Evolutionary conservation across 2,113 vertebrate species (phyloP), one percentile per base, ranked within the genome.

Genomic region (Phylloscopus trochiloides): DNA sequence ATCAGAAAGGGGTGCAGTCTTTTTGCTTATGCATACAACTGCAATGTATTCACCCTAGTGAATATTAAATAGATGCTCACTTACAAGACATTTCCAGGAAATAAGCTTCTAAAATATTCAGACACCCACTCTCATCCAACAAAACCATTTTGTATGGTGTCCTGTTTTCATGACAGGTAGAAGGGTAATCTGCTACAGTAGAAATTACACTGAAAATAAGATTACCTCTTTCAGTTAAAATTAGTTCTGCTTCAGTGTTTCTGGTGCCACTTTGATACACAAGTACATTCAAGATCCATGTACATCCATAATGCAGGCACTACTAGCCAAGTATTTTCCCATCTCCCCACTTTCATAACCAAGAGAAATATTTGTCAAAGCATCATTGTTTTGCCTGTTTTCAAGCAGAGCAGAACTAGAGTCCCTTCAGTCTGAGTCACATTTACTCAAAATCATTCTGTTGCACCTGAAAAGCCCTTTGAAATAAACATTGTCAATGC

Each of bases 401-500:
- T 59, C 42, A 86, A 75, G 36, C 21, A 76, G 14, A 28, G 29
- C 13, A 78, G 51, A 90, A 65, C 7, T 9, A 72, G 17, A 32
- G 6, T 75, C 28, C 45, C 34, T 86, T 90, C 61, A 59, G 65
- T 91, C 32, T 11, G 2, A 84, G 82, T 94, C 93, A 62, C 38
- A 43, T 62, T 62, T 72, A 57, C 45, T 95, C 90, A 92, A 88
- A 96, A 86, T 94, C 93, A 94, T 76, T 90, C 38, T 71, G 14
- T 73, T 95, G 87, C 88, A 95, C 72, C 84, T 91, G 71, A 97
- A 91, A 95, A 95, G 66, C 31, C 78, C 73, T 92, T 84, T 72
- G 42, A 95, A 92, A 93, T 43, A 84, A 84, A 36, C 21, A 47
- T 43, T 1, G 2, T 42, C 34, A 78, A 61, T 65, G 77, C 26